A percentile compares a stretch with the other conserved stretches of the same genome.
phyloP scores from a whole-genome alignment of 1,140 invertebrate species.

The Ganaspis sp. region DNA sequence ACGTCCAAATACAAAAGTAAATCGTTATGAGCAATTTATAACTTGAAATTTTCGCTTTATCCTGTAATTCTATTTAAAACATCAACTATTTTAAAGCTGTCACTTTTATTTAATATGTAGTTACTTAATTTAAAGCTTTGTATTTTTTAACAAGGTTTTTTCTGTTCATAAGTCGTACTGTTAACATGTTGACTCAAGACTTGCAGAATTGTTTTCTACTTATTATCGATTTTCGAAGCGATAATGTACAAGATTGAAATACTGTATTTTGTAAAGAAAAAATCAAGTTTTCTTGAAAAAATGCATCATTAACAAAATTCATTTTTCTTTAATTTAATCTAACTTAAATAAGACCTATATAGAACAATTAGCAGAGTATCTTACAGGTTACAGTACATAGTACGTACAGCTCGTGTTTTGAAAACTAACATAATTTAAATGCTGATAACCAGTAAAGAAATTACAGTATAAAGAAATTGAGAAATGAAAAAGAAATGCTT shows the following conservation, averaged over 20 bases:
- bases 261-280: constrained; percentile 46
- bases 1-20: neutral
- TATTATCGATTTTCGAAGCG: constrained; percentile 5
- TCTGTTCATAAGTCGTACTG: neutral
- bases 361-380: neutral
- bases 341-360: neutral
- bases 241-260: constrained; percentile 33
- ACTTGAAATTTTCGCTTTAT: neutral
- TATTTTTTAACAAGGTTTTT: constrained; percentile 6
- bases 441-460: too few relatives aligned
- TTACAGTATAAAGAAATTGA: neutral
- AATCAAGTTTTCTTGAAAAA: constrained; percentile 37
- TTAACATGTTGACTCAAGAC: constrained; percentile 7
- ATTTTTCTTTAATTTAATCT: neutral
- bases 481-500: too few relatives aligned
- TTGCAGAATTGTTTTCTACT: neutral
- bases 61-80: constrained; percentile 7
- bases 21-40: neutral
- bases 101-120: constrained; percentile 22
- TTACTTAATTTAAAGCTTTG: constrained; percentile 13
- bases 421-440: too few relatives aligned
- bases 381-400: neutral
- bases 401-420: too few relatives aligned
- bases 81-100: constrained; percentile 10
- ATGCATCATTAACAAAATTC: constrained; percentile 38